Base-by-base conservation (phyloP, 2,888 invertebrate genomes). In the Proisotoma minuta region DNA sequence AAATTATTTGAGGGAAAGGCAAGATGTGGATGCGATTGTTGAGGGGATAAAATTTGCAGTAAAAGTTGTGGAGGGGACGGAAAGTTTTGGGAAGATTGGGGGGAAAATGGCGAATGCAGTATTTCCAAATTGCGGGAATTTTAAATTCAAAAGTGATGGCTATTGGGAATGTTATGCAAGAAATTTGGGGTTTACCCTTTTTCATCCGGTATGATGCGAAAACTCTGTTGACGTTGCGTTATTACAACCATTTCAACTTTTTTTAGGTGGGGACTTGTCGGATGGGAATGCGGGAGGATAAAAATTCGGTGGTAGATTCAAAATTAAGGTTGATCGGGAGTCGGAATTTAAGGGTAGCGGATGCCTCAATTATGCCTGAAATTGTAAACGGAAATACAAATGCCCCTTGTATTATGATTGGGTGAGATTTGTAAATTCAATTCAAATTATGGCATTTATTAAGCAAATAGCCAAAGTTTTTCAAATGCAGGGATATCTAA, bases 21-120 rank as follows among this genome's bases (percentile, higher is more conserved):
- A 65, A 10, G 73, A 73, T 59, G 49, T 70, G 3, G 58, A 65
- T n/a, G 60, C 61, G 10, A 40, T 73, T 2, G 43, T 68, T 15
- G 73, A 73, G 59, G 66, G 72, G 70, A 52, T 57, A 2, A 51
- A 62, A 29, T 23, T 52, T 20, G 34, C 51, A 0, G 40, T 62
- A 5, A 57, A 57, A 40, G 1, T 62, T 20, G 48, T 50, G 1
- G 57, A 62, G 43, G 53, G 52, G 23, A 62, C 62, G n/a, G 52
- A 57, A 29, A n/a, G 57, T 0, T 62, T 62, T 26, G 27, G 48
- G 40, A 58, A 29, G 23, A 22, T 64, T 1, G 28, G 40, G 12
- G 57, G 53, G 3, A 51, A 29, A 15, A 47, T 49, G 4, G 27
- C 26, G 1, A 24, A 59, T 5, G 22, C 20, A 12, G 22, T 15